A percentile compares a stretch with the other conserved stretches of the same genome.
These are phyloP conservation scores for Cephus spinipes DNA, from an alignment of 2,888 invertebrate species.

Conservation along the genomic window DNA sequence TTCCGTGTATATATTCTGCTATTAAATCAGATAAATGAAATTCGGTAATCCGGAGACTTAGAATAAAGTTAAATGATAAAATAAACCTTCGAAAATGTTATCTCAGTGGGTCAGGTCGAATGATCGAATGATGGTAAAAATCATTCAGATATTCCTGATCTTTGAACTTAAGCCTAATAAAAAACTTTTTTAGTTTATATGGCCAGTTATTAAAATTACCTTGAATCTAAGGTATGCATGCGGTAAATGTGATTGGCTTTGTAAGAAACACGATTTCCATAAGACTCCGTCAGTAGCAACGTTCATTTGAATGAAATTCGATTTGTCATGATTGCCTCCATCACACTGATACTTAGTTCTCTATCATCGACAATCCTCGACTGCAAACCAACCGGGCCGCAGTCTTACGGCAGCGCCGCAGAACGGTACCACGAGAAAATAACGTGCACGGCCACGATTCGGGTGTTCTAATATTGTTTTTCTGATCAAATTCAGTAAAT, in stretches of 20 bases:
- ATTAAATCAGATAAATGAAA: background rate
- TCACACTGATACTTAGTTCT: background rate
- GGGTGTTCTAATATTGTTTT: slow-evolving; percentile 25
- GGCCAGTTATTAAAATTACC: background rate
- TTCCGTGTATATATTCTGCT: background rate
- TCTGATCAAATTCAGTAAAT: slow-evolving; percentile 21
- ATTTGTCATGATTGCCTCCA: background rate
- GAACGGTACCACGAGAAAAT: slow-evolving; percentile 19
- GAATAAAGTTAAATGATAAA: background rate
- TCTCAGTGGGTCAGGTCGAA: background rate
- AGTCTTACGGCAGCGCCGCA: slow-evolving; percentile 12
- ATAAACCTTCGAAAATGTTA: background rate
- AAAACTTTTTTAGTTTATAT: background rate
- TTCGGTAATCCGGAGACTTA: background rate
- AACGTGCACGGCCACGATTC: slow-evolving; percentile 12
- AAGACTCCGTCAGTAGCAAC: background rate
- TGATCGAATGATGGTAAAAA: background rate
- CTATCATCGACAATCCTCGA: background rate
- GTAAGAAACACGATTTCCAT: background rate
- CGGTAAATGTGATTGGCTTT: background rate
- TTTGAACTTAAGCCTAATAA: background rate
- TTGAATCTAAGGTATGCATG: background rate
- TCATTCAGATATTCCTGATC: background rate
- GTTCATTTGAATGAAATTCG: slow-evolving; percentile 5
- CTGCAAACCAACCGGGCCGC: background rate